Conservation (phyloP, 2,888 invertebrate genomes). For the Drosophila paracracens region DNA sequence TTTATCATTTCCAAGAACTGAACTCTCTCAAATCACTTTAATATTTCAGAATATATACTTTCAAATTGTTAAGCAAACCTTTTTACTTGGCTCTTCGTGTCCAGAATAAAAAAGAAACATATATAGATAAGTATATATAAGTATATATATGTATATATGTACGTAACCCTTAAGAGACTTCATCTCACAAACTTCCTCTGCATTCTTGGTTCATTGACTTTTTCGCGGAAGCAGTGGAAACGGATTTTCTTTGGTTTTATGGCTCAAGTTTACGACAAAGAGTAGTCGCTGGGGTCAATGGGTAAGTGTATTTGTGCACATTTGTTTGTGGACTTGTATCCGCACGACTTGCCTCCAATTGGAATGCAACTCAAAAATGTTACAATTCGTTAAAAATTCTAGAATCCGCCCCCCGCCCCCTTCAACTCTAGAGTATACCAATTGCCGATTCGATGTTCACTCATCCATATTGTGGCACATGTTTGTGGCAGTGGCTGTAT, state of each 20-base stretch:
- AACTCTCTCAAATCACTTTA: not conserved
- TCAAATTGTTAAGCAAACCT: not conserved
- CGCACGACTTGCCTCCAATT: slow-evolving; percentile 15
- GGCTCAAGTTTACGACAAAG: slow-evolving; percentile 70
- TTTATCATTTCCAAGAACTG: not conserved
- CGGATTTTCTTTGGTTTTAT: slow-evolving; percentile 53
- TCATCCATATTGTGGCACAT: slow-evolving; percentile 42
- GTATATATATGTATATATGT: not conserved
- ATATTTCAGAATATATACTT: not conserved
- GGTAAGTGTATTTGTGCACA: slow-evolving; percentile 41
- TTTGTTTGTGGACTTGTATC: slow-evolving; percentile 14
- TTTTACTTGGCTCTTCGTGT: not conserved
- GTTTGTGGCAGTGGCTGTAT: slow-evolving; percentile 27
- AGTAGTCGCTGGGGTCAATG: slow-evolving; percentile 50
- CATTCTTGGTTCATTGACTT: slow-evolving; percentile 48
- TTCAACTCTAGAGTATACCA: not conserved
- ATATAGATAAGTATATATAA: too few relatives aligned
- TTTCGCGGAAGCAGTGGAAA: slow-evolving; percentile 44
- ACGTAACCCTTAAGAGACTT: not conserved
- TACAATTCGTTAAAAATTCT: slow-evolving; percentile 15
- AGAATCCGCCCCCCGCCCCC: not conserved
- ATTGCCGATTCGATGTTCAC: slow-evolving; percentile 26
- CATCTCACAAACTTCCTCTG: slow-evolving; percentile 13
- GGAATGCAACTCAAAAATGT: slow-evolving; percentile 33
- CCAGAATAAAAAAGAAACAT: not conserved